A percentile compares a stretch with the other conserved stretches of the same genome.
Evolutionary conservation across 2,888 invertebrate species (phyloP).

Genomic region (Linyphia triangularis): DNA sequence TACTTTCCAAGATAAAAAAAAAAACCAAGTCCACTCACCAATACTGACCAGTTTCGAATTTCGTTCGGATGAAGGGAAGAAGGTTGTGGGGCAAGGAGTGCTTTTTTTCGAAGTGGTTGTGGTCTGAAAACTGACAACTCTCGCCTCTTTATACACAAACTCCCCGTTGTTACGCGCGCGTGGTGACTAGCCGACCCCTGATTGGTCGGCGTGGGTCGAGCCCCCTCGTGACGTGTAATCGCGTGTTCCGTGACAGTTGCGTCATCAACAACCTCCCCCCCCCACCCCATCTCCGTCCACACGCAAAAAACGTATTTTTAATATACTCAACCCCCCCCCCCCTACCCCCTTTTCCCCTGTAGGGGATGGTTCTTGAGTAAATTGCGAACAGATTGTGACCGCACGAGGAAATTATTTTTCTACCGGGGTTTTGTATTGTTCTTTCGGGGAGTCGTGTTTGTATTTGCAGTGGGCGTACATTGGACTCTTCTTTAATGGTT

Average conservation of each 20-base stretch:
- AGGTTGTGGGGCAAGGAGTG: neutral
- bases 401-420: neutral
- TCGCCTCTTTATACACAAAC: conserved; percentile 57
- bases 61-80: too few species aligned
- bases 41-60: neutral
- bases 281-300: neutral
- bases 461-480: too few species aligned
- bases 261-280: conserved; percentile 42
- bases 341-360: neutral
- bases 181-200: neutral
- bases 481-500: too few species aligned
- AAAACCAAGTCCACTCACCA: conserved; percentile 23
- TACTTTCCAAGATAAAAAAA: neutral
- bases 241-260: conserved; percentile 64
- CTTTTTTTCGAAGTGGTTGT: conserved; percentile 12
- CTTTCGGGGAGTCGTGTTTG: too few species aligned
- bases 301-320: too few species aligned
- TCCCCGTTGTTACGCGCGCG: conserved; percentile 57
- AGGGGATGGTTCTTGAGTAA: neutral
- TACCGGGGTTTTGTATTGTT: neutral
- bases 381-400: neutral
- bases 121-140: conserved; percentile 6
- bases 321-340: neutral
- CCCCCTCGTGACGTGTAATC: conserved; percentile 67
- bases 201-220: conserved; percentile 44